Evolutionary conservation across 2,113 vertebrate species (phyloP), one percentile per base, ranked within the genome.

Genomic region (Sylvilagus bachmani): DNA sequence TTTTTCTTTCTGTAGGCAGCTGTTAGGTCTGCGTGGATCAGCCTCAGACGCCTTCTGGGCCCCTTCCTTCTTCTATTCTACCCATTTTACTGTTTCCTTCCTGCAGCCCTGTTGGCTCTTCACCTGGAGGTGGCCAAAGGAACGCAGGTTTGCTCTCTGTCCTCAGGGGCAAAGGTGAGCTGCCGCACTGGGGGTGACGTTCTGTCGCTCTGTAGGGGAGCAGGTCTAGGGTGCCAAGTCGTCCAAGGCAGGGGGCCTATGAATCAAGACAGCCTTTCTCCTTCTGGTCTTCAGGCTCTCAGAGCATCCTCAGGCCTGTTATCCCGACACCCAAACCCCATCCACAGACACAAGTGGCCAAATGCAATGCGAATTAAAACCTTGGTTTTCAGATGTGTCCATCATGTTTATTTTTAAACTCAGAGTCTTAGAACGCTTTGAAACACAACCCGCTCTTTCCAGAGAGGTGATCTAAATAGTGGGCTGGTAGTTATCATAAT

Each of bases 401-500:
- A 24, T 61, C 61, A 64, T n/a, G 10, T 70, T 44, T 89, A 36
- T 79, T 89, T 6, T 24, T 66, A 66, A 81, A 62, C 21, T 27
- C 29, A 70, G 33, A 83, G 27, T 70, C n/a, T 90, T 67, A 38
- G 79, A 92, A 86, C 27, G 58, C n/a, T 83, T 93, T 73, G 49
- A 86, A 90, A 90, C 83, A 83, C 74, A 58, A 83, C 31, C 62
- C 31, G n/a, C 29, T 88, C 27, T 27, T 87, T n/a, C 70, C 25
- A 29, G 13, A 90, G 92, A 95, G 67, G 25, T 73, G 67, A 79
- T 55, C 90, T 91, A 89, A 95, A 83, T 67, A 86, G 78, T 64
- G 71, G 29, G 67, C 13, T 87, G 27, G 9, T 31, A 49, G 51
- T 69, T 85, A 11, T 17, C 62, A 92, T 36, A 49, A 75, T 71